Evolutionary conservation across 2,797 vertebrate species (phyloP), one percentile per base, ranked within the genome.

Genomic region (Clarias pachynema): DNA sequence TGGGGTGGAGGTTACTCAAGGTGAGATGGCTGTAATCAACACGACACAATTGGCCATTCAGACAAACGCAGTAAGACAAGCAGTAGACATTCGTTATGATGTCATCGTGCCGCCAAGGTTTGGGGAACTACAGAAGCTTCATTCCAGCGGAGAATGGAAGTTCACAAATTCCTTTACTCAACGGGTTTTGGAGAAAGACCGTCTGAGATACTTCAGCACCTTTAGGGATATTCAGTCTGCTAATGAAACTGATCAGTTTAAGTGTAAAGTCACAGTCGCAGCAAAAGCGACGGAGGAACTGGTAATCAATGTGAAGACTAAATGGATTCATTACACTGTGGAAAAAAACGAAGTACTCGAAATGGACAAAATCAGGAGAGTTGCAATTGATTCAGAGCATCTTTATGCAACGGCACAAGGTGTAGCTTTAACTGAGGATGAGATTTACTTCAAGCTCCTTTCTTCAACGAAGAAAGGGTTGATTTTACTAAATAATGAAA

Each of bases 91-190:
- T 81, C 63, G 75, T 6, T 98, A 95, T 0, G 92, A 97, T 34
- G 84, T 98, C 24, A 96, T 93, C 75, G 94, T 95, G 83, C 86
- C 89, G 0, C 96, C 97, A 60, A 93, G 60, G 24, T 98, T 95
- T 86, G 97, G 97, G 79, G 94, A 97, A 82, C 92, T 99, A 73
- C 96, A 97, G 87, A 93, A 93, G 79, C 94, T 93, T 81, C 94
- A 94, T 88, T 95, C 96, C 56, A 92, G 85, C 3, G 95, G 96
- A 0, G 92, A 96, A 78, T 99, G 97, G 97, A 97, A 96, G 81
- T 89, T 65, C 22, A 93, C 95, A 0, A 94, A 20, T 40, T 94
- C 91, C 0, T 98, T 99, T 91, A 96, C 95, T 60, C 97, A 98
- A 85, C 92, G 68, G 57, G 95, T 97, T 69, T 78, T 98, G 59